Evolutionary conservation across 2,113 vertebrate genomes (phyloP).

Genomic region (Emydura subglobosa): DNA sequence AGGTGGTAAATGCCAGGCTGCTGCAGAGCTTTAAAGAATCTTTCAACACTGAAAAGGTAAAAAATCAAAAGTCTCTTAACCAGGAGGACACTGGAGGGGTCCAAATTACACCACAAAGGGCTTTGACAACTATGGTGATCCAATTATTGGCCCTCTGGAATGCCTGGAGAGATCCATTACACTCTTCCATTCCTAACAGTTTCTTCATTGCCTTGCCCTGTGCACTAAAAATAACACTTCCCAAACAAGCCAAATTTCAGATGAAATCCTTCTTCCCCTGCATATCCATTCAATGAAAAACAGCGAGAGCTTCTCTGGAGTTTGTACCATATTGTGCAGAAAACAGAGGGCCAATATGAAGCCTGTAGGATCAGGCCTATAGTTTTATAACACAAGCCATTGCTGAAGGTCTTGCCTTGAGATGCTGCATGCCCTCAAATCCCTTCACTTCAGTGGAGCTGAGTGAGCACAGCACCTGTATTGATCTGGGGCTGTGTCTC

Average conservation of each 20-base stretch:
- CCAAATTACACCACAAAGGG: neutral
- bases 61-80: too few relatives aligned
- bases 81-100: too few relatives aligned
- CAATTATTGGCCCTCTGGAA: neutral
- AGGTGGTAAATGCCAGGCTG: too few relatives aligned
- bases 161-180: neutral
- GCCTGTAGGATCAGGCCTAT: neutral
- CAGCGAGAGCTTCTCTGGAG: neutral
- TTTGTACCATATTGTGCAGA: neutral
- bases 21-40: too few relatives aligned
- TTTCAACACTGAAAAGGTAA: too few relatives aligned
- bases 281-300: neutral
- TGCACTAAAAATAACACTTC: neutral
- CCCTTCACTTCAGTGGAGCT: neutral
- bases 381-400: neutral
- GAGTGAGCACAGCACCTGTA: neutral
- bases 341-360: neutral
- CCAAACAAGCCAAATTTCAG: neutral
- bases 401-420: neutral
- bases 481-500: rapidly evolving
- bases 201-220: neutral
- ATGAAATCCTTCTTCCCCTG: neutral
- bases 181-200: neutral
- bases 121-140: neutral
- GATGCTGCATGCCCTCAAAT: neutral